Conservation (phyloP, 1,140 invertebrate species). For the Stratiolaelaps scimitus region DNA sequence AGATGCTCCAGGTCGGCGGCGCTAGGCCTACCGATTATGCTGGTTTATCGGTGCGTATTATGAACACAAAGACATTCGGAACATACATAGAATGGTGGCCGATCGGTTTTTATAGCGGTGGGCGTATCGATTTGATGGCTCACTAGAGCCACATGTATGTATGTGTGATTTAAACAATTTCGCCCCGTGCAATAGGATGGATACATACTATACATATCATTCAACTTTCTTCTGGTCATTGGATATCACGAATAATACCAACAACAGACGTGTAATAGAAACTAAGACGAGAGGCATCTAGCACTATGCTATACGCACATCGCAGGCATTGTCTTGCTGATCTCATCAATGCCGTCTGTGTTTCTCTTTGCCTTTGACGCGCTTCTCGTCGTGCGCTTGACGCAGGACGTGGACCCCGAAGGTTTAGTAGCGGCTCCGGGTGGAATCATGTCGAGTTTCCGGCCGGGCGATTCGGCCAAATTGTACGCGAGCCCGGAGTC, state of each 20-base stretch:
- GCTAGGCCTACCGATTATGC: constrained; percentile 33
- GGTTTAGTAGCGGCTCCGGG: constrained; percentile 22
- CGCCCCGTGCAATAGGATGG: too few relatives aligned
- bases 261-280: too few relatives aligned
- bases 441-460: constrained; percentile 60
- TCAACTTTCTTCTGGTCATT: too few relatives aligned
- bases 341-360: too few relatives aligned
- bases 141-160: too few relatives aligned
- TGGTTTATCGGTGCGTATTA: constrained; percentile 22
- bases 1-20: constrained; percentile 31
- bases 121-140: too few relatives aligned
- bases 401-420: constrained; percentile 38
- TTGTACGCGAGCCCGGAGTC: constrained; percentile 74
- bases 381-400: neutral
- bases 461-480: constrained; percentile 65
- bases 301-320: too few relatives aligned
- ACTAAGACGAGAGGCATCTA: too few relatives aligned
- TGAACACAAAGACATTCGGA: neutral
- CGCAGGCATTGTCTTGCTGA: neutral
- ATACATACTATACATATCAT: too few relatives aligned
- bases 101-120: too few relatives aligned
- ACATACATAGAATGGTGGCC: neutral
- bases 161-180: too few relatives aligned
- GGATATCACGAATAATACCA: too few relatives aligned
- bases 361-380: neutral